Percentiles rank a stretch among this genome's conserved stretches.
Evolutionary conservation across 2,113 vertebrate species (phyloP).

Genomic region (Erythrolamprus reginae): DNA sequence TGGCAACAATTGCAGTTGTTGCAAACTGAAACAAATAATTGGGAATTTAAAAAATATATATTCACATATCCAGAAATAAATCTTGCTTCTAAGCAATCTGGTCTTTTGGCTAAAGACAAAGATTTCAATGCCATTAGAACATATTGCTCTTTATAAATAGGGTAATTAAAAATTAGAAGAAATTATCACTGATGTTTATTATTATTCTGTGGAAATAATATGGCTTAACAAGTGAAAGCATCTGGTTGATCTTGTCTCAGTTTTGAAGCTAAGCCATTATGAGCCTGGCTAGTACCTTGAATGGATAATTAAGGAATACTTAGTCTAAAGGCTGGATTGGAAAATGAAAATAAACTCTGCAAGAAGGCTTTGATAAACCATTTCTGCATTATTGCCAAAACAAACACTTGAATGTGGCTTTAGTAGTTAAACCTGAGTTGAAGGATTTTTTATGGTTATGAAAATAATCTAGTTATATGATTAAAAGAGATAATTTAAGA

Average conservation of each 20-base stretch:
- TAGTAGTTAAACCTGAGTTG: not conserved
- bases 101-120: conserved; percentile 55
- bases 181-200: conserved; percentile 40
- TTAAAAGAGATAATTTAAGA: not conserved
- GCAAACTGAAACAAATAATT: conserved; percentile 32
- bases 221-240: not conserved
- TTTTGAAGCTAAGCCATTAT: not conserved
- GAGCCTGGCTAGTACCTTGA: not conserved
- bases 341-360: not conserved
- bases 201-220: conserved; percentile 39
- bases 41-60: conserved; percentile 32
- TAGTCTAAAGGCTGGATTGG: not conserved
- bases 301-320: not conserved
- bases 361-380: not conserved
- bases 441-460: not conserved
- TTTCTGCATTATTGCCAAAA: not conserved
- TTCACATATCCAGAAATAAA: conserved; percentile 27
- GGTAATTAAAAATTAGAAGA: conserved; percentile 46
- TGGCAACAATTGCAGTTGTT: conserved; percentile 18
- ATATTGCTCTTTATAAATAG: conserved; percentile 53
- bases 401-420: not conserved
- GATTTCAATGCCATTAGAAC: conserved; percentile 49
- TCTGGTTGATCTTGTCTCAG: not conserved
- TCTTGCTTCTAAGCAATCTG: conserved; percentile 51
- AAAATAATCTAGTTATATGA: conserved; percentile 29